phyloP scores from a whole-genome alignment of 2,888 invertebrate species.

The Heliconius erato region DNA sequence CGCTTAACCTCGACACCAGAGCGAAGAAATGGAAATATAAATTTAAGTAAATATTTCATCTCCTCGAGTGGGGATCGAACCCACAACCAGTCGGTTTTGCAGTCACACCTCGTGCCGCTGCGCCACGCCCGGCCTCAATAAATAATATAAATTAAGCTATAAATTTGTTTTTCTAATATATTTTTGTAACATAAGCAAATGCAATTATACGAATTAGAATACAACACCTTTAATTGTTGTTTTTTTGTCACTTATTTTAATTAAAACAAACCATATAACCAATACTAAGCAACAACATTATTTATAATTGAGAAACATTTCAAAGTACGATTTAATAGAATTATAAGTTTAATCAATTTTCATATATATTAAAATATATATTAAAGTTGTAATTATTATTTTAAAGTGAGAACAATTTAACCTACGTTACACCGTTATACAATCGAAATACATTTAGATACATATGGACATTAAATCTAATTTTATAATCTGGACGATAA shows the following conservation, averaged over 20 bases:
- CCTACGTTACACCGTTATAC: slow-evolving; percentile 30
- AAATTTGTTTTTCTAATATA: slow-evolving; percentile 1
- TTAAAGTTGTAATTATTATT: not conserved
- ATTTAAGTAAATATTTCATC: no score
- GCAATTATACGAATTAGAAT: not conserved
- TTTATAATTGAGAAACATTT: not conserved
- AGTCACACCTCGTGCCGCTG: no score
- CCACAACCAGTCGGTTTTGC: no score
- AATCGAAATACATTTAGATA: slow-evolving; percentile 43
- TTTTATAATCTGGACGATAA: slow-evolving; percentile 77
- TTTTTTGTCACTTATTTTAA: slow-evolving; percentile 4
- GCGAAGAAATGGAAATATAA: no score
- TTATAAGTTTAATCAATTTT: not conserved
- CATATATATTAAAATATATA: not conserved
- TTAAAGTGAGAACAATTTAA: slow-evolving; percentile 20
- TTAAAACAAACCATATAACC: not conserved
- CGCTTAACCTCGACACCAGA: no score
- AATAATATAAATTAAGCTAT: slow-evolving; percentile 2
- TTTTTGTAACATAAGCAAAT: not conserved
- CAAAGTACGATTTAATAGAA: not conserved
- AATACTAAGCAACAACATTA: not conserved
- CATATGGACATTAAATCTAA: slow-evolving; percentile 56
- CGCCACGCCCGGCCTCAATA: no score
- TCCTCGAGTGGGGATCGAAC: no score
- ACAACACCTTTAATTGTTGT: not conserved